Percentiles rank a stretch among this genome's conserved stretches.
Evolutionary conservation across 1,140 invertebrate genomes (phyloP).

Genomic region (Magallana ariakensis): DNA sequence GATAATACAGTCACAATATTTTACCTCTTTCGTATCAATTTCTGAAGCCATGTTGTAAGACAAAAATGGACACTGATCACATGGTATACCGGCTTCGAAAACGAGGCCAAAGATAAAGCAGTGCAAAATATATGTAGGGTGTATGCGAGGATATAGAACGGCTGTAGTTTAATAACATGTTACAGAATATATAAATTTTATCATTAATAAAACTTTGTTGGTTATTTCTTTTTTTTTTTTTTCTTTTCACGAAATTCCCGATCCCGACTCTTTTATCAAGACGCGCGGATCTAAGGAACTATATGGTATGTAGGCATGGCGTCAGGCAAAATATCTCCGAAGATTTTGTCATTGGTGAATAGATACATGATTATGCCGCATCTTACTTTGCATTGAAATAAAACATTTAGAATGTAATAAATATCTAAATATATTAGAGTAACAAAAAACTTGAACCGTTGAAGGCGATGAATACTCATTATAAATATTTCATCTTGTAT

Average conservation of each 20-base stretch:
- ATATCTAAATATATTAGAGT: too few species aligned
- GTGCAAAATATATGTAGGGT: background rate
- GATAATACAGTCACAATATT: conserved; percentile 24
- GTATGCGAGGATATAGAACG: background rate
- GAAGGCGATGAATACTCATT: too few species aligned
- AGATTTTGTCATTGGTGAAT: too few species aligned
- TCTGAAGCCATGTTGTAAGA: conserved; percentile 35
- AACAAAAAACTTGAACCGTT: too few species aligned
- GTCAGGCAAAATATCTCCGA: too few species aligned
- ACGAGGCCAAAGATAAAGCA: background rate
- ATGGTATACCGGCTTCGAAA: conserved; percentile 35
- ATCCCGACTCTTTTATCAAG: background rate
- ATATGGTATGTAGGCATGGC: too few species aligned
- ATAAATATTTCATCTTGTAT: too few species aligned
- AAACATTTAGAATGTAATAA: too few species aligned
- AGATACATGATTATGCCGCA: too few species aligned
- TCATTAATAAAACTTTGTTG: background rate
- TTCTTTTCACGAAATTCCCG: background rate
- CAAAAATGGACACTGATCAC: conserved; percentile 30
- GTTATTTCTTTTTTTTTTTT: background rate
- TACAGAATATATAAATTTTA: background rate
- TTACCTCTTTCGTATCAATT: conserved; percentile 38
- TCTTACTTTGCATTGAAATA: too few species aligned
- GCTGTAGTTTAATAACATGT: background rate
- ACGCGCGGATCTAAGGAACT: conserved; percentile 13